Evolutionary conservation across 1,140 invertebrate genomes (phyloP).

Genomic region (Pantala flavescens): DNA sequence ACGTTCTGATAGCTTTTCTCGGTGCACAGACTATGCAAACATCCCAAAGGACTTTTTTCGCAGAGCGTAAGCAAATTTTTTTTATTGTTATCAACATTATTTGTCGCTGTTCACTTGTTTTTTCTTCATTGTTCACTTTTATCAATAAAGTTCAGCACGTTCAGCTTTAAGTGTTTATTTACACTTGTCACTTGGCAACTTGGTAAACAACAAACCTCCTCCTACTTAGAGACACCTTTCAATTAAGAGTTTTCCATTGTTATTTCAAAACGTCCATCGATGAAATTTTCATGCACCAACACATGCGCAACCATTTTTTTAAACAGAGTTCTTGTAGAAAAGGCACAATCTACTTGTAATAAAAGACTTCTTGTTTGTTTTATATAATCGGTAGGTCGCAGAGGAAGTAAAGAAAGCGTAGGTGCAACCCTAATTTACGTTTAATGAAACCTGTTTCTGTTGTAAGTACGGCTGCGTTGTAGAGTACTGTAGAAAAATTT

Average conservation of each 20-base stretch:
- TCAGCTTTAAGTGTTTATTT: no score
- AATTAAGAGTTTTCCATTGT: not conserved
- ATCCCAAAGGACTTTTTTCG: not conserved
- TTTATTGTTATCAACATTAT: not conserved
- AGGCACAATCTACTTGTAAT: not conserved
- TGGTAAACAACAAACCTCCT: not conserved
- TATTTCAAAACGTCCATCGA: not conserved
- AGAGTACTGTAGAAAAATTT: not conserved
- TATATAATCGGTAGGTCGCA: not conserved
- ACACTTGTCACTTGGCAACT: not conserved
- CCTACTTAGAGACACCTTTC: not conserved
- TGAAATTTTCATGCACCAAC: not conserved
- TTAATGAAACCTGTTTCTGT: not conserved
- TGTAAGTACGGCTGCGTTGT: not conserved
- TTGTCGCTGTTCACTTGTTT: not conserved
- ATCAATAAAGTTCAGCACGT: not conserved
- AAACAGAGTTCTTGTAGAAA: not conserved
- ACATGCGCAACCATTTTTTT: not conserved
- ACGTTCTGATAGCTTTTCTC: not conserved
- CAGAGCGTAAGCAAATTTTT: not conserved
- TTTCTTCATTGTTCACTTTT: not conserved
- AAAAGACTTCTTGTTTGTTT: not conserved
- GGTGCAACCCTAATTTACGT: not conserved
- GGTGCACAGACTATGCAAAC: not conserved
- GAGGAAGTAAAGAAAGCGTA: not conserved